Conservation (phyloP, 1,140 invertebrate genomes). For the Thrips palmi region DNA sequence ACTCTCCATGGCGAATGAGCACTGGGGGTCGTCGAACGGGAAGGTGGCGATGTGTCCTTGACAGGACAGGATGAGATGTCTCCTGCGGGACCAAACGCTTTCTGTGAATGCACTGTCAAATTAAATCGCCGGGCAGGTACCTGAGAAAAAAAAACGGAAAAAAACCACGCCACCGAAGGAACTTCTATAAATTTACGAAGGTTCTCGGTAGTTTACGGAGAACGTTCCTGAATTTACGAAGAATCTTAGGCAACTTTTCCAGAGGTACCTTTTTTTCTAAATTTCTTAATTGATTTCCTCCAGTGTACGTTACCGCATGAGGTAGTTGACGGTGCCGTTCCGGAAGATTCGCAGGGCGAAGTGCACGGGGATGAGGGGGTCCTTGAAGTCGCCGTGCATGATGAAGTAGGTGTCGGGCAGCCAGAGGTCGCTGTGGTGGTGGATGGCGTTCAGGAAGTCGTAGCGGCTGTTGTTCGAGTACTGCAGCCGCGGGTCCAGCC, state of each 20-base stretch:
- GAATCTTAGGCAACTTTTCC: too few species aligned
- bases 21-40: constrained; percentile 85
- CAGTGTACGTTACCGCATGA: constrained; percentile 53
- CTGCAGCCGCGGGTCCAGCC: constrained; percentile 69
- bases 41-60: constrained; percentile 85
- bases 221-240: too few species aligned
- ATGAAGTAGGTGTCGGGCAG: constrained; percentile 87
- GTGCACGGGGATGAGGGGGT: constrained; percentile 75
- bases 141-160: constrained; percentile 10
- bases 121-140: too few species aligned
- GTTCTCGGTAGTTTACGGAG: background rate
- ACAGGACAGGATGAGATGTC: constrained; percentile 79
- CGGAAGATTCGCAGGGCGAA: constrained; percentile 76
- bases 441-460: constrained; percentile 74
- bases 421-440: constrained; percentile 78
- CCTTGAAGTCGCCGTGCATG: constrained; percentile 87
- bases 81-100: too few species aligned
- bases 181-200: background rate
- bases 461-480: constrained; percentile 72
- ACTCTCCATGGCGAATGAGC: constrained; percentile 87
- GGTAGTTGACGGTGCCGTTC: constrained; percentile 82
- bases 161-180: constrained; percentile 1
- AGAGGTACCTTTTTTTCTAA: too few species aligned
- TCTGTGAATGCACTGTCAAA: too few species aligned
- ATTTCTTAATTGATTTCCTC: too few species aligned